A percentile compares a stretch with the other conserved stretches of the same genome.
These are phyloP conservation scores for Columba janthina DNA, from an alignment of 2,113 vertebrate species.

Conservation along the genomic window DNA sequence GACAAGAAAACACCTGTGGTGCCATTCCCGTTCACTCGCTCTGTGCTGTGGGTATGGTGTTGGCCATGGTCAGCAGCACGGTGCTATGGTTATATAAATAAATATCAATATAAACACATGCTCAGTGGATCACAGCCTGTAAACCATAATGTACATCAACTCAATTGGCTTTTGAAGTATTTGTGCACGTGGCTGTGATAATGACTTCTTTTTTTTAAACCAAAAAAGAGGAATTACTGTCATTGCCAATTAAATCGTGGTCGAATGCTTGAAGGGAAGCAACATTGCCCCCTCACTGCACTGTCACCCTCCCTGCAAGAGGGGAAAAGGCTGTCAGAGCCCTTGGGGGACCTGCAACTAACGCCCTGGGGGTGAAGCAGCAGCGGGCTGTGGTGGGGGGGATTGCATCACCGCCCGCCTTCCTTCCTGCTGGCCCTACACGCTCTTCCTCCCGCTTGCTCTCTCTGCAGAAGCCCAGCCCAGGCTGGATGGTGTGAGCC, in stretches of 20 bases:
- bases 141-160: background rate
- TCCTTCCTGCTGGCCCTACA: conserved; percentile 39
- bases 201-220: background rate
- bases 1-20: background rate
- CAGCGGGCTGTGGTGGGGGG: background rate
- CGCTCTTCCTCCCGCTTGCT: conserved; percentile 18
- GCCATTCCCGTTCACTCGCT: background rate
- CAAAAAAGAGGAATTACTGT: conserved; percentile 10
- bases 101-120: accelerated
- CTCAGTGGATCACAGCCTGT: background rate
- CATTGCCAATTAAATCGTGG: background rate
- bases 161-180: background rate
- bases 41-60: accelerated
- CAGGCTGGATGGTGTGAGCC: background rate
- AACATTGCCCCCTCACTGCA: background rate
- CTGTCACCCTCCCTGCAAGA: background rate
- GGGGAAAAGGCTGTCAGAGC: background rate
- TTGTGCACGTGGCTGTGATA: background rate
- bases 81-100: background rate
- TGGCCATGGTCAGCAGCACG: background rate
- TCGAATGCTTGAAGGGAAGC: background rate
- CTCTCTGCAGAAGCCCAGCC: background rate
- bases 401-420: conserved; percentile 36
- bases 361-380: accelerated
- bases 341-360: background rate